These are phyloP conservation scores for Tipula vernalis DNA, from an alignment of 2,888 invertebrate species.

Conservation along the genomic window DNA sequence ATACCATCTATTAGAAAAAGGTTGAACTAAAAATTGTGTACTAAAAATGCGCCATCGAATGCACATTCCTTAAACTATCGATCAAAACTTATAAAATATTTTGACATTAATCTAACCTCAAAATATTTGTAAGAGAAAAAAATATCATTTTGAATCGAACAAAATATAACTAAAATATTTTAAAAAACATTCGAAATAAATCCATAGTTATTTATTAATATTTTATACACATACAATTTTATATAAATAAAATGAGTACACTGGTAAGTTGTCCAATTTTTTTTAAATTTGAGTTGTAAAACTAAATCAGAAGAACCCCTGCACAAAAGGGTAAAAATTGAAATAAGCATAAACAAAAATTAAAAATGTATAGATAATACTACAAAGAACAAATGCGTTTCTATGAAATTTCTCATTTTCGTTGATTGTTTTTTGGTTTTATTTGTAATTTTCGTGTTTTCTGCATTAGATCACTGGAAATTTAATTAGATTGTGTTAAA, in stretches of 20 bases:
- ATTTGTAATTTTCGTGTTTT: background rate
- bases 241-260: background rate
- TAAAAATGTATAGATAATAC: background rate
- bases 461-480: background rate
- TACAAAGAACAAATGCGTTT: background rate
- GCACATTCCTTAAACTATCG: background rate
- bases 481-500: background rate
- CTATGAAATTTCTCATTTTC: background rate
- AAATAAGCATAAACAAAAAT: background rate
- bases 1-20: background rate
- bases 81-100: background rate
- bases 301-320: background rate
- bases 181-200: background rate
- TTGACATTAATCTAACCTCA: background rate
- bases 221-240: background rate
- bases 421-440: background rate
- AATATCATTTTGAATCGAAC: background rate
- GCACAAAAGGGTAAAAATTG: background rate
- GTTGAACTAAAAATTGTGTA: background rate
- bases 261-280: background rate
- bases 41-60: background rate
- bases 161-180: background rate
- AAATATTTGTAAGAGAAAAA: background rate
- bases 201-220: background rate
- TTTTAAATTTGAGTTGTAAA: background rate